Percentiles rank a stretch among this genome's conserved stretches.
These are phyloP conservation scores for Rhyacophila evoluta DNA, from an alignment of 2,888 invertebrate genomes.

Conservation along the genomic window DNA sequence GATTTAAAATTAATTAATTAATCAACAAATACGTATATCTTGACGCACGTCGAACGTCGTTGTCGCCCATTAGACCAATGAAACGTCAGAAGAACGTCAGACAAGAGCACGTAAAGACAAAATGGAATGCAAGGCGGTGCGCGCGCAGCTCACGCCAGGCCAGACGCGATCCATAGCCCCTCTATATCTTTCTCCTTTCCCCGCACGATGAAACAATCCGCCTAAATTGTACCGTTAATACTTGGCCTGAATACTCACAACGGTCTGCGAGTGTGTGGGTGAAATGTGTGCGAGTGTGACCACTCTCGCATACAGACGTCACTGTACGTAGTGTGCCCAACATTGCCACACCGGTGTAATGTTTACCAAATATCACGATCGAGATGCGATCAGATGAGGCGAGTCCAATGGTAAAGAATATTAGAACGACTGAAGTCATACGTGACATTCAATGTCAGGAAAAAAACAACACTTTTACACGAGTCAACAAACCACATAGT, in stretches of 20 bases:
- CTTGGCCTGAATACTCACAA: constrained; percentile 40
- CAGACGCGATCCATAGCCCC: constrained; percentile 45
- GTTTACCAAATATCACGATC: constrained; percentile 37
- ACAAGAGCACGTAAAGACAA: constrained; percentile 32
- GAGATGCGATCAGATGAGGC: constrained; percentile 25
- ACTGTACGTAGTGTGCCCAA: constrained; percentile 37
- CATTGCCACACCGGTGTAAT: constrained; percentile 36
- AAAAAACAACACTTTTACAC: too few relatives aligned
- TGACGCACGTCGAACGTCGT: background rate
- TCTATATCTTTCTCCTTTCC: constrained; percentile 27
- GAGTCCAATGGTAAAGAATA: constrained; percentile 32
- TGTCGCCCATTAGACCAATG: background rate
- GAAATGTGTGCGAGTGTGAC: constrained; percentile 23
- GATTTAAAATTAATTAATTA: background rate
- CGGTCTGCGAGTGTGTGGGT: constrained; percentile 29
- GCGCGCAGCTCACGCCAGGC: constrained; percentile 57
- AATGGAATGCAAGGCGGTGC: constrained; percentile 54
- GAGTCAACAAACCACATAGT: too few relatives aligned
- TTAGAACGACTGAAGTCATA: background rate
- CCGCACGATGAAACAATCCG: constrained; percentile 40
- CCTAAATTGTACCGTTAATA: constrained; percentile 51
- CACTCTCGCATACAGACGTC: constrained; percentile 39
- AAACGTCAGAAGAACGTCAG: constrained; percentile 27
- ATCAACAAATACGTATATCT: background rate
- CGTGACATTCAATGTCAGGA: too few relatives aligned